A percentile compares a stretch with the other conserved stretches of the same genome.
Conservation (phyloP, 1,140 invertebrate species). For the Chlorops oryzae region DNA sequence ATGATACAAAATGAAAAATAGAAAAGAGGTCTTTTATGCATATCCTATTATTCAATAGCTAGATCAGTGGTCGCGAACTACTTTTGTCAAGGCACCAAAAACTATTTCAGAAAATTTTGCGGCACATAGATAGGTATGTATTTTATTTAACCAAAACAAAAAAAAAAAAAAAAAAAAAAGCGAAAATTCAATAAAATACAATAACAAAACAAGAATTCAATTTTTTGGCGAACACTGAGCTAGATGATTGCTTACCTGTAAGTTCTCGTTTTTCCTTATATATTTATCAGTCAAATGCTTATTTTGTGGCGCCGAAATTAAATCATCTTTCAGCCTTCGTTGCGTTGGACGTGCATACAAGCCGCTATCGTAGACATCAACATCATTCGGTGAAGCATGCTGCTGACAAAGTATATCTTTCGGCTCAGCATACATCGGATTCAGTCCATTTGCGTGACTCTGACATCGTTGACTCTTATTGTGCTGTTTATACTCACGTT, state of each 20-base stretch:
- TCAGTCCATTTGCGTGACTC: constrained; percentile 9
- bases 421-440: constrained; percentile 12
- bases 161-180: too few relatives aligned
- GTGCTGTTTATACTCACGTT: background rate
- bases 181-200: constrained; percentile 3
- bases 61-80: too few relatives aligned
- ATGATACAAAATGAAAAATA: too few relatives aligned
- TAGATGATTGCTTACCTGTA: constrained; percentile 19
- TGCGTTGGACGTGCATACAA: constrained; percentile 33
- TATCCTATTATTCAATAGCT: too few relatives aligned
- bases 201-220: too few relatives aligned
- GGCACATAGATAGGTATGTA: too few relatives aligned
- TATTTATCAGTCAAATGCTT: constrained; percentile 22
- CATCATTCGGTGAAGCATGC: background rate
- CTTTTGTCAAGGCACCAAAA: background rate
- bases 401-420: constrained; percentile 1
- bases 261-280: constrained; percentile 16
- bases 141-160: too few relatives aligned
- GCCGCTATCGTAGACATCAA: constrained; percentile 17
- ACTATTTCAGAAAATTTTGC: background rate
- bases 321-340: constrained; percentile 19
- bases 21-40: too few relatives aligned
- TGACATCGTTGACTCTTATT: background rate
- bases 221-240: too few relatives aligned
- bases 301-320: constrained; percentile 13